A percentile compares a stretch with the other conserved stretches of the same genome.
phyloP scores from a whole-genome alignment of 2,797 vertebrate species.

The Limosa lapponica region DNA sequence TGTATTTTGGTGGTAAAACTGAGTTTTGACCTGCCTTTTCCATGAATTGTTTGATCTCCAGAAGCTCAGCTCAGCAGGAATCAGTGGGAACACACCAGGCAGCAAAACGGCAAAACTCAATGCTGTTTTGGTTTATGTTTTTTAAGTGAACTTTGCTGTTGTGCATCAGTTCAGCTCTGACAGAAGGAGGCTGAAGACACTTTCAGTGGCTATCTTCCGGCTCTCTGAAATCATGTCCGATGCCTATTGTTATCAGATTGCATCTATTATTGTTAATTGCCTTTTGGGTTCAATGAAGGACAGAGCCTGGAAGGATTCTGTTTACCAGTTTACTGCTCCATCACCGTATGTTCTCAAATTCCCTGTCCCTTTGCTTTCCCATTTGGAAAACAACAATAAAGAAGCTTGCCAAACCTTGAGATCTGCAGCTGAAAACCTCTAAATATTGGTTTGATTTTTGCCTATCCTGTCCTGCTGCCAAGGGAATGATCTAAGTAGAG shows the following conservation, averaged over 20 bases:
- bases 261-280: background rate
- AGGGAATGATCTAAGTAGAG: background rate
- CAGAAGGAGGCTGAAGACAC: background rate
- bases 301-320: background rate
- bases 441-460: slow-evolving; percentile 20
- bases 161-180: background rate
- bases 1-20: background rate
- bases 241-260: background rate
- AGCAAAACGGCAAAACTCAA: background rate
- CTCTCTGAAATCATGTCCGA: background rate
- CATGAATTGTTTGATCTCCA: background rate
- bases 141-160: background rate
- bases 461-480: background rate
- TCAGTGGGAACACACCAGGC: background rate
- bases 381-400: background rate
- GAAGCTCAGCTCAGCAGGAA: background rate
- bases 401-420: background rate
- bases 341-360: slow-evolving; percentile 11
- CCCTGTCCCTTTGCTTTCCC: background rate
- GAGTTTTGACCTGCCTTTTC: background rate
- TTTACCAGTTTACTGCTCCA: background rate
- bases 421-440: slow-evolving; percentile 13
- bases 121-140: background rate
- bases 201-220: background rate
- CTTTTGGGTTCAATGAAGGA: background rate